Base-by-base conservation (phyloP, 2,113 vertebrate species). In the Glaucidium brasilianum region DNA sequence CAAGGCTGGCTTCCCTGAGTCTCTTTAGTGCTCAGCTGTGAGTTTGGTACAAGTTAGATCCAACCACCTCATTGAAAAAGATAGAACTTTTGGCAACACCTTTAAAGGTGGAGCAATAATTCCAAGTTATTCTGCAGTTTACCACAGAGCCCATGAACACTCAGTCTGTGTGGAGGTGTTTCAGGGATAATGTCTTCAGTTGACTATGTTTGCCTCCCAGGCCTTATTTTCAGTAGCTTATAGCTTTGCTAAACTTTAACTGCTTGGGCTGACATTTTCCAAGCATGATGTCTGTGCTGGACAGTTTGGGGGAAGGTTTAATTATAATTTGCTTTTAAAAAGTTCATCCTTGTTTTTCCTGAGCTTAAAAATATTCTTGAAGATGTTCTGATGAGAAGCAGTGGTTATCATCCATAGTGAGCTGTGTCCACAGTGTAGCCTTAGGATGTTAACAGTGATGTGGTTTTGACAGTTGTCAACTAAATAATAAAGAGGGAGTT, bases 401-500 rank as follows among this genome's bases (percentile, higher is more conserved):
- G 45, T 62, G 20, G 52, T 85, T 92, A 20, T 79, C 56, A 30
- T n/a, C 47, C 17, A 14, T 26, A 43, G 53, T 58, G 74, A 84
- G 39, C 30, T n/a, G 18, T 56, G 67, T 69, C 58, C 52, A n/a
- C 41, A 74, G 22, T 8, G 29, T 67, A 84, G 79, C 59, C 45
- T 77, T 59, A 29, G 13, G 22, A 80, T 73, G 45, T 69, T 83
- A 66, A 59, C 22, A 74, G n/a, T 29, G 63, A 50, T n/a, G 15
- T 66, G 56, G 17, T 49, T 95, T 89, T 96, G 75, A 74, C 72
- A 88, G 63, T 1, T 91, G 67, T 86, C 79, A 84, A 63, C 23
- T 94, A 74, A 86, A 91, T 76, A 94, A 77, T n/a, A 59, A 80
- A 74, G 39, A 85, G 21, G 59, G 66, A 73, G 21, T 69, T 94